Base-by-base conservation (phyloP, 1,140 invertebrate genomes). In the Cotesia glomerata region DNA sequence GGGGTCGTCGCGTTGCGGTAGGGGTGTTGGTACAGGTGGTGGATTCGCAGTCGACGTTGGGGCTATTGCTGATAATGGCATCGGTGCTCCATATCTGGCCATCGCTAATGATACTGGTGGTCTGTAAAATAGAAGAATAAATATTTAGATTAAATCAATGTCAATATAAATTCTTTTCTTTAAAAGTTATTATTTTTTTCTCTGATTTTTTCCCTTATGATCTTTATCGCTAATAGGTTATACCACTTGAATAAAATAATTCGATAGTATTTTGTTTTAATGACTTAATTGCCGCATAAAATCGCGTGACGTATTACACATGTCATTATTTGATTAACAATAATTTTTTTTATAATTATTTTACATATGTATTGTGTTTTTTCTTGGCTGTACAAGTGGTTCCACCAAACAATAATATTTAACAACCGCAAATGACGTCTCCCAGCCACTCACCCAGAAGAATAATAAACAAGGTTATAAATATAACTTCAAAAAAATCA, bases 61-160 rank as follows among this genome's bases (percentile, higher is more conserved):
- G 64, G 87, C 77, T 18, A 82, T 84, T 45, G 82, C 82, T 67
- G 87, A 79, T 62, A 86, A 84, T 59, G 86, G 76, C 32, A 84
- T 84, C 45, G 85, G 78, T 59, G 78, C 64, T 8, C 81, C 81
- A 74, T 87, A 88, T 80, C 82, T 83, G 11, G 88, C 88, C 87
- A 90, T 89, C 4, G 89, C 89, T 36, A 90, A 79, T 13, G 88
- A 88, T 49, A 89, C 89, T 7, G 89, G 89, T 68, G 89, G 88
- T 72, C 89, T 90, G 78, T 34, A 78, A 84, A 79, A 45, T 45
- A 45, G 2, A 45, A 45, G 0, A 45, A 45, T 7, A 45, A 45
- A 45, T 11, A 45, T 45, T 1, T 26, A 26, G 26, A 2, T 26
- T 1, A 26, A 26, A 26, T 26, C 26, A 26, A 26, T 2, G 18